phyloP scores from a whole-genome alignment of 1,140 invertebrate genomes.

The Oreohelix idahoensis region DNA sequence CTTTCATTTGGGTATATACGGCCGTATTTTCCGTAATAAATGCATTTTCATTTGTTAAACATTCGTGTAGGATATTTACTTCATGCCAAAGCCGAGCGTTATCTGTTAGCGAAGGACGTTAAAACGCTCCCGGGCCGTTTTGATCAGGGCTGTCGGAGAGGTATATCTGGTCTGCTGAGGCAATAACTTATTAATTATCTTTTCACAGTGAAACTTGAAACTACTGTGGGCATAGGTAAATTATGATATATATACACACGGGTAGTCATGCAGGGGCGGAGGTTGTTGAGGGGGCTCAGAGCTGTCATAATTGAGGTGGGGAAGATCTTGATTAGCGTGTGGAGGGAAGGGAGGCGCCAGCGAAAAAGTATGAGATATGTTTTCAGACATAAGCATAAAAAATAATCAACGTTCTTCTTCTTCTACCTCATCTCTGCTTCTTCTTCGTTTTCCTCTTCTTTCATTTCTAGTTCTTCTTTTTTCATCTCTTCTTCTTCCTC shows the following conservation, averaged over 20 bases:
- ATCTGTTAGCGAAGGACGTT: not conserved
- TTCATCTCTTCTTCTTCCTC: too few species aligned
- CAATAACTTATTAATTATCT: slow-evolving; percentile 10
- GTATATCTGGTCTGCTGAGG: not conserved
- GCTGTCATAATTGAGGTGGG: not conserved
- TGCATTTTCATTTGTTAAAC: slow-evolving; percentile 10
- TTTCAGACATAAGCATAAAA: too few species aligned
- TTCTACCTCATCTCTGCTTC: too few species aligned
- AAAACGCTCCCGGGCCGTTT: not conserved
- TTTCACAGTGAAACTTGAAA: not conserved
- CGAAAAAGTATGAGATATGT: too few species aligned
- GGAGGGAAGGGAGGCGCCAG: not conserved
- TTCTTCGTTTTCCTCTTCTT: too few species aligned
- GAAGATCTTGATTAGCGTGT: not conserved
- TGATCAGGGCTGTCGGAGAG: not conserved
- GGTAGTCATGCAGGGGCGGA: not conserved
- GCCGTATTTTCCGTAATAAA: not conserved
- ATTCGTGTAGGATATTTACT: not conserved
- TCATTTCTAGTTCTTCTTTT: too few species aligned
- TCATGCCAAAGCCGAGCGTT: not conserved
- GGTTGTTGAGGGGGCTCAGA: not conserved
- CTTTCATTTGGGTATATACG: not conserved
- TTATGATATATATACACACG: not conserved
- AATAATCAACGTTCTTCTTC: too few species aligned
- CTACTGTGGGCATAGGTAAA: not conserved